A percentile compares a stretch with the other conserved stretches of the same genome.
phyloP scores from a whole-genome alignment of 2,888 invertebrate species.

The Oligia latruncula region DNA sequence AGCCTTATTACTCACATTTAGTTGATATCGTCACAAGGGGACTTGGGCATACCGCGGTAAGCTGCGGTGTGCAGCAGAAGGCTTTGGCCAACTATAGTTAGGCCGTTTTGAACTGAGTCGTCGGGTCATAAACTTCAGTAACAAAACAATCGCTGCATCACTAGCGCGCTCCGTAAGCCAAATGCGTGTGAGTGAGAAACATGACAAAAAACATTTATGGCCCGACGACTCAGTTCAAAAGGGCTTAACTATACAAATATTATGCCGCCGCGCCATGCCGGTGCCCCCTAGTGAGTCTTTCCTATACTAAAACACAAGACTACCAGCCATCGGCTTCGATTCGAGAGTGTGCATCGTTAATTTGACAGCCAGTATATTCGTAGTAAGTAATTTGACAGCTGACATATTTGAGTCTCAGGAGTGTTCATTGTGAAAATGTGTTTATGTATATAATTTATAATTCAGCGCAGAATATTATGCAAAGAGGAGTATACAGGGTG shows the following conservation, averaged over 20 bases:
- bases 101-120: too few relatives aligned
- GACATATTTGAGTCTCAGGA: constrained; percentile 33
- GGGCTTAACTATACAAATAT: too few relatives aligned
- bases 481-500: too few relatives aligned
- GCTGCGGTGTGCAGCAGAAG: background rate
- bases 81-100: too few relatives aligned
- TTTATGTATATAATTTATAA: too few relatives aligned
- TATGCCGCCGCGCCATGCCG: background rate
- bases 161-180: too few relatives aligned
- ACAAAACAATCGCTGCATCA: too few relatives aligned
- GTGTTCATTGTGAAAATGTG: background rate
- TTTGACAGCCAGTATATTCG: constrained; percentile 19
- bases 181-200: too few relatives aligned
- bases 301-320: constrained; percentile 17
- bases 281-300: background rate
- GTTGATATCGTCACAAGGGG: background rate
- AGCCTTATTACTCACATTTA: background rate
- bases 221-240: too few relatives aligned
- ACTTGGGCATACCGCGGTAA: background rate
- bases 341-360: constrained; percentile 14
- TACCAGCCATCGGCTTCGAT: background rate
- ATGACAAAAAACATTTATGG: too few relatives aligned
- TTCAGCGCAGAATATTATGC: too few relatives aligned
- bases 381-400: constrained; percentile 43
- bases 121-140: too few relatives aligned